phyloP scores from a whole-genome alignment of 2,113 vertebrate genomes.

The Euleptes europaea region DNA sequence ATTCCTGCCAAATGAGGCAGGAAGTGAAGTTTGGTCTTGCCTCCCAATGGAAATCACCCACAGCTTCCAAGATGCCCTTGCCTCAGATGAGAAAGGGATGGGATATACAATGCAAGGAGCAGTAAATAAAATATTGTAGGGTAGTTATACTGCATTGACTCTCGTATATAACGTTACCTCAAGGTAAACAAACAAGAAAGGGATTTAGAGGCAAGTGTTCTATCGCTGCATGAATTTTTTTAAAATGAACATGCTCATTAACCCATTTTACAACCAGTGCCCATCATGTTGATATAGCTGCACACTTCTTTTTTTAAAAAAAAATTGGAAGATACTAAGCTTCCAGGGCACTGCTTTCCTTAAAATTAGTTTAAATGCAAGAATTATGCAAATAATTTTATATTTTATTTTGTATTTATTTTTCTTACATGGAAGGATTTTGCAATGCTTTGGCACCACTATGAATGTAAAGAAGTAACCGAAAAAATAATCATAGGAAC shows the following conservation, averaged over 20 bases:
- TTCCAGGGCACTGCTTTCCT: background rate
- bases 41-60: too few species aligned
- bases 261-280: background rate
- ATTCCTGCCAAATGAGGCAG: too few species aligned
- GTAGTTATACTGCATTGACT: background rate
- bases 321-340: background rate
- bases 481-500: background rate
- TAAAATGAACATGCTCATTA: background rate
- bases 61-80: too few species aligned
- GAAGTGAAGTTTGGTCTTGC: too few species aligned
- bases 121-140: background rate
- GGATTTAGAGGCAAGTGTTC: background rate
- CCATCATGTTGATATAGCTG: background rate
- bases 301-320: background rate
- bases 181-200: background rate
- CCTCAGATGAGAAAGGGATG: too few species aligned
- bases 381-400: background rate
- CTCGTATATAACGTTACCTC: background rate
- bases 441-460: background rate
- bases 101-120: background rate
- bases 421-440: background rate
- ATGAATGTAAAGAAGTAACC: background rate
- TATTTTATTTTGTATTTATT: background rate
- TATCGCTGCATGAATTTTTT: background rate
- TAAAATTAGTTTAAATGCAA: background rate